Evolutionary conservation across 2,113 vertebrate genomes (phyloP), one percentile per base, ranked within the genome.

Genomic region (Siniperca knerii): DNA sequence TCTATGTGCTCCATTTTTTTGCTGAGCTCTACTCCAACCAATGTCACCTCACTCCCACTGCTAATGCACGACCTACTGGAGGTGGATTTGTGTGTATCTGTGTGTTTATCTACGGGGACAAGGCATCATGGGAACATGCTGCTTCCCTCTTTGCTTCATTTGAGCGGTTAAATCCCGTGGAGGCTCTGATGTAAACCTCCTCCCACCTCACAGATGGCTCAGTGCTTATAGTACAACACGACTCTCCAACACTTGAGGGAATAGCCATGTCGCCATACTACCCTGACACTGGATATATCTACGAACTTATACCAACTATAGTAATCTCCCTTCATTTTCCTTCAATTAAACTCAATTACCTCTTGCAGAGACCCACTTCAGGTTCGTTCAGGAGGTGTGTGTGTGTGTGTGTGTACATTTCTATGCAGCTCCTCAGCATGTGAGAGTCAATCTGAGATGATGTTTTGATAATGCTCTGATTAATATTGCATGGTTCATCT

Each of bases 401-500:
- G 44, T 69, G 62, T 55, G 50, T 13, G 46, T 61, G 67, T 67
- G 77, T 55, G 46, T 62, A 57, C 67, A 54, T 84, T 82, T 87
- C 82, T n/a, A 0, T 75, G 68, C 76, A 78, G 81, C 79, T 85
- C 54, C 77, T 79, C 67, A 40, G 68, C 83, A 70, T 81, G 79
- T 60, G 65, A 54, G 92, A 89, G 76, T 87, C 82, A 77, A 87
- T 89, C 79, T 78, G 80, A 86, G 90, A 87, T 84, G 79, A 91
- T 90, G 87, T 94, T 85, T 29, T 92, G 90, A 90, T 93, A 91
- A 92, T 85, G 82, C 89, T 85, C 78, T 91, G 89, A 91, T 93
- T 94, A 93, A 92, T 93, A 92, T 93, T 93, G 90, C 89, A 93
- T 90, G 86, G 55, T 64, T 89, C 90, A 71, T 92, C 91, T 86